A percentile compares a stretch with the other conserved stretches of the same genome.
Evolutionary conservation across 2,888 invertebrate genomes (phyloP).

Genomic region (Pyrocoelia pectoralis): DNA sequence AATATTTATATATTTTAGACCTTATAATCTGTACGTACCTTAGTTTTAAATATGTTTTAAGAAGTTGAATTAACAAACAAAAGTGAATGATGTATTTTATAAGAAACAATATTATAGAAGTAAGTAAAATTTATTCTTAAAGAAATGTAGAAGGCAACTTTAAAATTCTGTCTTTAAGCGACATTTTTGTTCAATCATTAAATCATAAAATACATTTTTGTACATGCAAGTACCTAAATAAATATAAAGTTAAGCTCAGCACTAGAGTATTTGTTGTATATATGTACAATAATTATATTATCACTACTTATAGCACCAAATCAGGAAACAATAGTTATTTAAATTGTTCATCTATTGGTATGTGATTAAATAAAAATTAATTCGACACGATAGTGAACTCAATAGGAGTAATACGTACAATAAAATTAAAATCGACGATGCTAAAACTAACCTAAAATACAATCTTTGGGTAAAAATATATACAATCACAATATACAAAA

Average conservation of each 20-base stretch:
- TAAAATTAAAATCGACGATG: constrained; percentile 9
- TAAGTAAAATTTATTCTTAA: constrained; percentile 6
- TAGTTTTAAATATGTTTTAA: too few species aligned
- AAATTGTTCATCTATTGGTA: constrained; percentile 3
- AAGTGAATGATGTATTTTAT: too few species aligned
- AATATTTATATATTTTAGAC: too few species aligned
- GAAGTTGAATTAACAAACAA: too few species aligned
- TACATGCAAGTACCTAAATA: constrained; percentile 6
- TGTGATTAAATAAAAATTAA: neutral
- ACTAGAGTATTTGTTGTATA: neutral
- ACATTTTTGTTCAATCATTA: neutral
- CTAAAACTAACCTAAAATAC: constrained; percentile 7
- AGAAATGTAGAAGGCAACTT: constrained; percentile 25
- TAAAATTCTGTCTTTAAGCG: constrained; percentile 2
- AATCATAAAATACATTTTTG: constrained; percentile 6
- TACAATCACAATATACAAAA: neutral
- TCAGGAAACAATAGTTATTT: constrained; percentile 28
- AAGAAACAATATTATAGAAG: neutral
- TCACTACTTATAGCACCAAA: constrained; percentile 35
- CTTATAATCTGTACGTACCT: too few species aligned
- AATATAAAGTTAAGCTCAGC: neutral
- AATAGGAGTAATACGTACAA: neutral
- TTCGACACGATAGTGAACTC: neutral
- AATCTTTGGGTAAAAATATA: neutral
- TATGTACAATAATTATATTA: constrained; percentile 20